Base-by-base conservation (phyloP, 2,797 vertebrate species). In the Mycteria americana region DNA sequence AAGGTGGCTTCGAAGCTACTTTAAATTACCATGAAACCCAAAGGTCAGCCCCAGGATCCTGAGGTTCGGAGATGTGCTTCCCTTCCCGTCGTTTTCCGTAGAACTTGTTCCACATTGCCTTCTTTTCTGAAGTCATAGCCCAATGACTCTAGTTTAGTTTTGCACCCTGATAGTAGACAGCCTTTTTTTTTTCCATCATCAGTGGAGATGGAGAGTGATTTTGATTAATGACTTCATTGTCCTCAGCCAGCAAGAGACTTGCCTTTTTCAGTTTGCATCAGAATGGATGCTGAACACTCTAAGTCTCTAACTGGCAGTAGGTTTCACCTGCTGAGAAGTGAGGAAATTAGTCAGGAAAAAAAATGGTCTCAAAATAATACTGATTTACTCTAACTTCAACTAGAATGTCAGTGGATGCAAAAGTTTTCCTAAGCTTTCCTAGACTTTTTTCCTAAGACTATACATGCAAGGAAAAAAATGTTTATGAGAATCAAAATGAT, bases 151-250 rank as follows among this genome's bases (percentile, higher is more conserved):
- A 63, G 79, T 76, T 95, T 75, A 83, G 68, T 88, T 91, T 95
- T 95, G 27, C 46, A 81, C 80, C 59, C 69, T 95, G 62, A 95
- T 67, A 93, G 82, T 62, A 95, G 92, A 21, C 30, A 72, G 89
- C 70, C 12, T 45, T 70, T 86, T 93, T 91, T 77, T 91, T 88
- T 59, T 28, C 69, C 85, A 86, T 92, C 94, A 96, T 95, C 89
- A 90, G 69, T 86, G 54, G 46, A 86, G 95, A 95, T 85, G 89
- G 46, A 92, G 57, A 84, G 89, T 92, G 94, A 96, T 97, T 97
- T 97, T 96, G 96, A 95, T 94, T 96, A 97, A 97, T 95, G 94
- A 95, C 82, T 96, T 91, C 95, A 96, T 97, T 96, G 96, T 96
- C 95, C 89, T 62, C 93, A 95, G 79, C 33, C 96, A 97, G 95